A percentile compares a stretch with the other conserved stretches of the same genome.
phyloP scores from a whole-genome alignment of 2,797 vertebrate species.

The Falco columbarius region DNA sequence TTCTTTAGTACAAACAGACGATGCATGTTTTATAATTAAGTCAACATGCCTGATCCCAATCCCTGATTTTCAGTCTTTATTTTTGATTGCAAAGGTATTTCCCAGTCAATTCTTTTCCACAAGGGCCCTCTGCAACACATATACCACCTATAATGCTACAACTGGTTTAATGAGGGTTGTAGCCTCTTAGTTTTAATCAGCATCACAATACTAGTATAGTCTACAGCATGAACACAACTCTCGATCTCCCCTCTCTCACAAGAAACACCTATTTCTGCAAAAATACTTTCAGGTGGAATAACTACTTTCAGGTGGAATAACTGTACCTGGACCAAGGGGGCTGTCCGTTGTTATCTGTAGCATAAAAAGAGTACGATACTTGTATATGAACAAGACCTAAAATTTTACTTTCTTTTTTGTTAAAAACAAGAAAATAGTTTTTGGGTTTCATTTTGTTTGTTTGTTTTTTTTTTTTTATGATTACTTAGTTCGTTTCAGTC shows the following conservation, averaged over 20 bases:
- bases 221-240: not conserved
- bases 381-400: not conserved
- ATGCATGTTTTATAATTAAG: not conserved
- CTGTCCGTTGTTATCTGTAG: not conserved
- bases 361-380: not conserved
- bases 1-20: not conserved
- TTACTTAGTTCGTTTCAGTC: not conserved
- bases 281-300: not conserved
- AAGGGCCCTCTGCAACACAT: not conserved
- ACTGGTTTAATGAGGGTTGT: not conserved
- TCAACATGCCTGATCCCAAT: accelerated
- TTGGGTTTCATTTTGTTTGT: not conserved
- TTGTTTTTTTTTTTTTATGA: not conserved
- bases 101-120: not conserved
- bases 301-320: not conserved
- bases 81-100: not conserved
- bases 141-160: not conserved
- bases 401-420: not conserved
- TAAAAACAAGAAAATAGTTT: not conserved
- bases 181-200: not conserved
- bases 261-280: not conserved
- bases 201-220: not conserved
- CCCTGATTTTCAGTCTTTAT: not conserved
- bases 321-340: not conserved
- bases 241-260: not conserved